Evolutionary conservation across 2,797 vertebrate species (phyloP).

Genomic region (Dendrocincla tyrannina): DNA sequence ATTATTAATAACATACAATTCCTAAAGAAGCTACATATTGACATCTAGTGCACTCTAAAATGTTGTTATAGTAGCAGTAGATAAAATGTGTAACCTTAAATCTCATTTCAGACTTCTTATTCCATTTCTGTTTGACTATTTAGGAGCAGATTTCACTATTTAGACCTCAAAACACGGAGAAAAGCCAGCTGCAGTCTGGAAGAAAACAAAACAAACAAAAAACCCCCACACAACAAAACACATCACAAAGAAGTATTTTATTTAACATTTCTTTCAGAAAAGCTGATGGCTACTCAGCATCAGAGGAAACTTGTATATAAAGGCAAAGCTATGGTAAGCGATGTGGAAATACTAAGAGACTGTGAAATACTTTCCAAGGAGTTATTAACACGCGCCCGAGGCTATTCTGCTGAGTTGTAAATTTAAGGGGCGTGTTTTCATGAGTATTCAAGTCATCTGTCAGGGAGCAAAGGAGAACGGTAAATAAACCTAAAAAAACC

Average conservation of each 20-base stretch:
- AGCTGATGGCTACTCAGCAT: not conserved
- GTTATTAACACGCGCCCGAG: conserved; percentile 10
- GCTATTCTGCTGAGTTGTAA: conserved; percentile 30
- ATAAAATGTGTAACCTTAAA: not conserved
- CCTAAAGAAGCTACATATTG: not conserved
- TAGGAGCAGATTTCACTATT: not conserved
- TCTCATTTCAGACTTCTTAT: not conserved
- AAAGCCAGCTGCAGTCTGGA: not conserved
- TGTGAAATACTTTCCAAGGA: conserved; percentile 36
- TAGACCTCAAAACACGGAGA: not conserved
- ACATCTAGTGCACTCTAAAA: not conserved
- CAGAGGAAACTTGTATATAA: not conserved
- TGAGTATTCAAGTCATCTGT: conserved; percentile 11
- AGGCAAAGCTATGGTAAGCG: not conserved
- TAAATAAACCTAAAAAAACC: not conserved
- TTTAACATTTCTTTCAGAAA: not conserved
- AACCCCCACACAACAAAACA: not conserved
- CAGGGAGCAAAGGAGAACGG: not conserved
- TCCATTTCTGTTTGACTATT: not conserved
- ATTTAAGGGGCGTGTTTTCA: conserved; percentile 7
- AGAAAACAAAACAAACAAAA: not conserved
- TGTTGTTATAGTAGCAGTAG: not conserved
- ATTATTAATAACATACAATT: not conserved
- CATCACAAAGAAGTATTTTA: not conserved
- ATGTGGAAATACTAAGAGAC: conserved; percentile 24